Base-by-base conservation (phyloP, 2,113 vertebrate species). In the Strix aluco region DNA sequence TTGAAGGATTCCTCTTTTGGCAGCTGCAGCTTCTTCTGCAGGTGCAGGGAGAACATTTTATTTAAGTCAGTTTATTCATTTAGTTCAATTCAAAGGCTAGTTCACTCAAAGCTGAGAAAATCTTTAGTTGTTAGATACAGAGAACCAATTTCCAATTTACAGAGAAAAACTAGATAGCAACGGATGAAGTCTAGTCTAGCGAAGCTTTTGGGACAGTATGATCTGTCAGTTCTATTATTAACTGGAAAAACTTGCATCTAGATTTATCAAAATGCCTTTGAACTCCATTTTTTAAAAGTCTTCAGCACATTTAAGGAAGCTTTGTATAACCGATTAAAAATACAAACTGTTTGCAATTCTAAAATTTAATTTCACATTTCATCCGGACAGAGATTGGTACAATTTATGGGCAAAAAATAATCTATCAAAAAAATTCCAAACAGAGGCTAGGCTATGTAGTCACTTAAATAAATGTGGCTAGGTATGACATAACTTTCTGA, bases 21-120 rank as follows among this genome's bases (percentile, higher is more conserved):
- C 96, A 97, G 96, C 93, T 95, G 95, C 75, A 74, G 93, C 82
- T 96, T 93, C 82, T 96, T 80, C 79, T 95, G 96, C 95, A 97
- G 96, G 93, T 97, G 96, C 96, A 95, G 95, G 61, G 75, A 77
- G 67, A 93, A 83, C 55, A 66, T 92, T 93, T 95, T 72, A 52
- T 55, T 90, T 73, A 80, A 93, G 58, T 34, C 78, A 83, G 58
- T 94, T 91, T 59, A 95, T 96, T 96, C 96, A 96, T 90, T 46
- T 30, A 77, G 71, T 79, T 80, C 94, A 62, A 91, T 70, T 96
- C 96, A 97, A 96, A 94, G 90, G 67, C 93, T 40, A n/a, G 90
- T 88, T 96, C 79, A 83, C 67, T 92, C 25, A 38, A 92, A 78
- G 94, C 92, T 88, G 79, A 73, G 93, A 96, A 94, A 96, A 95